phyloP scores from a whole-genome alignment of 64 coral and sea anemone species.

The Pocillopora verrucosa region DNA sequence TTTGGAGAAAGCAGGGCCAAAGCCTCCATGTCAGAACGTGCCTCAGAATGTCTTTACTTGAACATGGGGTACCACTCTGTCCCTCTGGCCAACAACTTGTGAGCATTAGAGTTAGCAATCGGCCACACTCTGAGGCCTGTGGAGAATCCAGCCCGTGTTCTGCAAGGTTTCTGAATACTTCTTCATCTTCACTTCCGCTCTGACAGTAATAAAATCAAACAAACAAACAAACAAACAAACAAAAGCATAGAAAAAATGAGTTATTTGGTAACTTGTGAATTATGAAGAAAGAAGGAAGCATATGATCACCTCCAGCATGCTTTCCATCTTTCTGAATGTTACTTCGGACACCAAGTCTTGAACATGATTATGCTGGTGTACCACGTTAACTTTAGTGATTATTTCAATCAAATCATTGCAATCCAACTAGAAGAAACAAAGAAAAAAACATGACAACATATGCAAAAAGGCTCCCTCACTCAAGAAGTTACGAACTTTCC shows the following conservation, averaged over 20 bases:
- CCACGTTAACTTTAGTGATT: conserved; percentile 18
- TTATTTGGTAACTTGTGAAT: too few species aligned
- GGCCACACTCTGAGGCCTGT: conserved; percentile 36
- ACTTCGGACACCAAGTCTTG: conserved; percentile 33
- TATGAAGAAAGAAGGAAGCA: too few species aligned
- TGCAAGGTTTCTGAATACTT: conserved; percentile 17
- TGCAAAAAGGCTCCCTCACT: too few species aligned
- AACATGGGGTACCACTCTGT: background rate
- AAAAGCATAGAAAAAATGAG: too few species aligned
- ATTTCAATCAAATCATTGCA: conserved; percentile 7
- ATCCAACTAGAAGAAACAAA: background rate
- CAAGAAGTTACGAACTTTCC: too few species aligned
- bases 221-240: background rate
- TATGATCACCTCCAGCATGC: background rate
- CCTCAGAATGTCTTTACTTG: conserved; percentile 22
- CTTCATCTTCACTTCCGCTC: conserved; percentile 25
- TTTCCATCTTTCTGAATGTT: conserved; percentile 33
- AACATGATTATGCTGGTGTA: conserved; percentile 18
- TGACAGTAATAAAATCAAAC: background rate
- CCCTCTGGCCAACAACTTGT: conserved; percentile 29
- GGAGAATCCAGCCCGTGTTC: background rate
- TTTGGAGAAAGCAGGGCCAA: conserved; percentile 58
- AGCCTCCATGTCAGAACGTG: conserved; percentile 66
- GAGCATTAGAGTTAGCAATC: conserved; percentile 61
- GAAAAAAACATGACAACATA: background rate